phyloP scores from a whole-genome alignment of 1,140 invertebrate species.

The Drosophila littoralis region DNA sequence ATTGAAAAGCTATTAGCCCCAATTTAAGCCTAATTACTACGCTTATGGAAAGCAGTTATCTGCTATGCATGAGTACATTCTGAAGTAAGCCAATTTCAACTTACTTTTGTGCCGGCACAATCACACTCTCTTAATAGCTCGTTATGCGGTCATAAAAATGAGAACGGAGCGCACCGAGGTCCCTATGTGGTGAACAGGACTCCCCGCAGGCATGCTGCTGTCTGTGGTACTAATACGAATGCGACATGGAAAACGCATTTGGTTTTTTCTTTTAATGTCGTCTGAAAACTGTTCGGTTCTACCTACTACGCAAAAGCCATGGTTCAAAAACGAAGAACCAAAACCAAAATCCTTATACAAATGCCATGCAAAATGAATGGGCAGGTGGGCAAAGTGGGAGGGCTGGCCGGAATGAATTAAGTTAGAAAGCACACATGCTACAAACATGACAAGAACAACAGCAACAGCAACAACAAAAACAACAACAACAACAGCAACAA shows the following conservation, averaged over 20 bases:
- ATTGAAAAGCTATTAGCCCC: no score
- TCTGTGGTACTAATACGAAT: slow-evolving; percentile 33
- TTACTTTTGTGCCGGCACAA: slow-evolving; percentile 5
- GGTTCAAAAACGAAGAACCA: slow-evolving; percentile 17
- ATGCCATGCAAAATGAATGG: slow-evolving; percentile 24
- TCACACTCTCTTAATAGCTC: slow-evolving; percentile 27
- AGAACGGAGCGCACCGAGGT: slow-evolving; percentile 8
- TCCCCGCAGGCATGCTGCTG: not conserved
- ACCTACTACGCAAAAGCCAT: slow-evolving; percentile 33
- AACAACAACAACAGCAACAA: slow-evolving; percentile 8
- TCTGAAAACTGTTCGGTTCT: slow-evolving; percentile 14
- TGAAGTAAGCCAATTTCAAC: slow-evolving; percentile 12
- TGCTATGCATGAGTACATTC: not conserved
- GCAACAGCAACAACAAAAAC: slow-evolving; percentile 5
- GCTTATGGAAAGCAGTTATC: slow-evolving; percentile 8
- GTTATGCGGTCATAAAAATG: slow-evolving; percentile 31
- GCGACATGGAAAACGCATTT: slow-evolving; percentile 64
- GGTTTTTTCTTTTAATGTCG: slow-evolving; percentile 23
- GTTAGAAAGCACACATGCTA: slow-evolving; percentile 45
- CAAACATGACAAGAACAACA: slow-evolving; percentile 2
- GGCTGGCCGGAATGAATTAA: slow-evolving; percentile 51
- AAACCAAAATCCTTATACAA: slow-evolving; percentile 27
- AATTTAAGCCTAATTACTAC: not conserved
- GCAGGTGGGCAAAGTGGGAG: no score
- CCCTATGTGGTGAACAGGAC: slow-evolving; percentile 5